Base-by-base conservation (phyloP, 2,888 invertebrate species). In the Trisateles emortualis region DNA sequence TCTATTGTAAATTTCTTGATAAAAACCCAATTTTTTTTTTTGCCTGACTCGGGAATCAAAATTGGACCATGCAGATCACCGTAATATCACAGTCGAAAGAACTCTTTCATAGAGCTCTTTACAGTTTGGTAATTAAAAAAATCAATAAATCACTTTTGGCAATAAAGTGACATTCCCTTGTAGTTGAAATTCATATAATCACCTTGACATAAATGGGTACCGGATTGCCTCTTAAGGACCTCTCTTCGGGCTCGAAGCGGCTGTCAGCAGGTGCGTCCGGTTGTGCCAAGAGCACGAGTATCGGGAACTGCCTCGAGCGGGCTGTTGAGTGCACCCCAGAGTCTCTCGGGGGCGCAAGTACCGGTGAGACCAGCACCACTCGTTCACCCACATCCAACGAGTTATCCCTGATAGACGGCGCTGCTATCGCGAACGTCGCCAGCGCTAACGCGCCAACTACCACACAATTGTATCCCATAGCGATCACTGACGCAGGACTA, bases 151-250 rank as follows among this genome's bases (percentile, higher is more conserved):
- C n/a, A n/a, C n/a, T n/a, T n/a, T n/a, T n/a, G n/a, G n/a, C n/a
- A n/a, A n/a, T n/a, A n/a, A n/a, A n/a, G n/a, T n/a, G n/a, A n/a
- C n/a, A n/a, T n/a, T n/a, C n/a, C n/a, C n/a, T n/a, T n/a, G n/a
- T n/a, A n/a, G n/a, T n/a, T n/a, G n/a, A n/a, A n/a, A n/a, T n/a
- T n/a, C n/a, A n/a, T n/a, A 60, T 63, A 74, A 39, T 79, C 74
- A 92, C 92, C 90, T 91, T 77, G 11, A 92, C 92, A 52, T 91
- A 91, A 68, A 90, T 87, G 3, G 90, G 90, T 44, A 81, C 72
- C 1, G 78, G 81, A 52, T 80, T 83, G 45, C 74, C 77, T 45
- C 73, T 79, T 57, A 90, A 66, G n/a, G 91, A 83, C 53, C 89
- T 91, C 3, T 86, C 79, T 48, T 83, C 83, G 0, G 83, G 81